A percentile compares a stretch with the other conserved stretches of the same genome.
Conservation (phyloP, 2,797 vertebrate species). For the Crocidura indochinensis region DNA sequence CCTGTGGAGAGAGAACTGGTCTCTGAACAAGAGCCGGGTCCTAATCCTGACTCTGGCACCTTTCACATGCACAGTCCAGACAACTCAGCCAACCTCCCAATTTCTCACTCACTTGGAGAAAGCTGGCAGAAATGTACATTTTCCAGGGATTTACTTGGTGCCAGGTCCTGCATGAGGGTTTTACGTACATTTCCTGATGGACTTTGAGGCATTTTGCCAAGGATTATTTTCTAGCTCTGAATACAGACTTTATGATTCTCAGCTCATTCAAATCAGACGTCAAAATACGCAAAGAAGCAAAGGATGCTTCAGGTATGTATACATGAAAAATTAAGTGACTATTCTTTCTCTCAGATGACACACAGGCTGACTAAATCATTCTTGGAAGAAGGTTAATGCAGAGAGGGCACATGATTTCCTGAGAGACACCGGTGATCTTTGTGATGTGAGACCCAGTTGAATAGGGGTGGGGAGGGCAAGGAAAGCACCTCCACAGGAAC, state of each 20-base stretch:
- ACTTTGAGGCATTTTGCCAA: constrained; percentile 67
- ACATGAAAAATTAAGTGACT: constrained; percentile 46
- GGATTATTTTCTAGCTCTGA: constrained; percentile 65
- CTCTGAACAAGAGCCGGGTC: constrained; percentile 43
- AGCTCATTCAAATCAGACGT: constrained; percentile 77
- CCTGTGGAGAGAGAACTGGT: constrained; percentile 3
- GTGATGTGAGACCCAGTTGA: neutral
- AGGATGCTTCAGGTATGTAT: constrained; percentile 59
- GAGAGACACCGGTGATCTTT: neutral
- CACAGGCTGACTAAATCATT: constrained; percentile 31
- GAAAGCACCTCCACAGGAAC: constrained; percentile 66
- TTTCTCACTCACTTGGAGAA: constrained; percentile 64
- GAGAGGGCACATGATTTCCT: constrained; percentile 1
- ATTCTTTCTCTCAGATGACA: constrained; percentile 58
- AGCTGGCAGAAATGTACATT: constrained; percentile 47
- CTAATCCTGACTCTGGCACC: constrained; percentile 29
- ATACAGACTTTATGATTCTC: constrained; percentile 77
- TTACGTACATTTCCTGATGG: constrained; percentile 62
- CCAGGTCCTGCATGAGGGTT: constrained; percentile 64
- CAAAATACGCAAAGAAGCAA: constrained; percentile 76
- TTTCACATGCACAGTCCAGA: constrained; percentile 9
- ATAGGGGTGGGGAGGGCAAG: neutral
- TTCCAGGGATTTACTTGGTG: constrained; percentile 71
- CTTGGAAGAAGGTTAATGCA: constrained; percentile 19
- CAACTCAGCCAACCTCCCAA: neutral